phyloP scores from a whole-genome alignment of 2,888 invertebrate genomes.

The Melanchra persicariae region DNA sequence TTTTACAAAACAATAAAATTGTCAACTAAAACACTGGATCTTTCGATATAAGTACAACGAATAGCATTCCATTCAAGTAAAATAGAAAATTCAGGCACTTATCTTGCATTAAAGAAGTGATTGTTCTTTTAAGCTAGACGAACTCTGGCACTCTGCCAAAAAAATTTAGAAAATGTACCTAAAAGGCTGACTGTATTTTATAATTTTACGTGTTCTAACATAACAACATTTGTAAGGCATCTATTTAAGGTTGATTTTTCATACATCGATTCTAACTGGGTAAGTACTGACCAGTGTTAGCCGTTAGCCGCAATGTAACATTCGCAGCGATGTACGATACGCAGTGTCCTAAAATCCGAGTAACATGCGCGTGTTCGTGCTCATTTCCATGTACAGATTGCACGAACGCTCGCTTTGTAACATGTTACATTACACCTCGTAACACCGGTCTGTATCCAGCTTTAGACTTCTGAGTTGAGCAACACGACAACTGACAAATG shows the following conservation, averaged over 20 bases:
- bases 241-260: neutral
- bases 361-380: too few species aligned
- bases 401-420: too few species aligned
- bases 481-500: neutral
- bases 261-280: neutral
- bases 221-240: neutral
- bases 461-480: neutral
- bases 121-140: conserved; percentile 42
- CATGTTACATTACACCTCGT: too few species aligned
- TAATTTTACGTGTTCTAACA: neutral
- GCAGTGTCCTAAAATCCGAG: too few species aligned
- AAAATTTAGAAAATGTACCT: conserved; percentile 26
- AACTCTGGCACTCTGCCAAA: conserved; percentile 30
- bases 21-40: too few species aligned
- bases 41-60: neutral
- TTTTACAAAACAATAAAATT: too few species aligned
- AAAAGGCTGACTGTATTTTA: conserved; percentile 2
- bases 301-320: too few species aligned
- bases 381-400: too few species aligned
- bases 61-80: conserved; percentile 4
- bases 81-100: conserved; percentile 22
- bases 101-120: conserved; percentile 34
- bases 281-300: too few species aligned
- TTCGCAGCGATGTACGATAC: too few species aligned
- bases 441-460: too few species aligned